Evolutionary conservation across 2,113 vertebrate genomes (phyloP).

Genomic region (Orthonyx spaldingii): DNA sequence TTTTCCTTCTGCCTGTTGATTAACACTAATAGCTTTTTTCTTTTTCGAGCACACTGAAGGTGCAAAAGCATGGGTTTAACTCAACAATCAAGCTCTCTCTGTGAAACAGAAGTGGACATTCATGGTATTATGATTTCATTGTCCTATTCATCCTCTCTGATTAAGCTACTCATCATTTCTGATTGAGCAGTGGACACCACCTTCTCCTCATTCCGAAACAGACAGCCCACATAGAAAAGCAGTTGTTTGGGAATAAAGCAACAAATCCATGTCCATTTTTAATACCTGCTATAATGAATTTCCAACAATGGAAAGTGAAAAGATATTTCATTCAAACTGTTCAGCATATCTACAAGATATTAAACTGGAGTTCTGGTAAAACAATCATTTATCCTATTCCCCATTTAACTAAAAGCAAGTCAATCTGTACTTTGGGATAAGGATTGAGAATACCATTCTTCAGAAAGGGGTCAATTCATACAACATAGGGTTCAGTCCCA

Average conservation of each 20-base stretch:
- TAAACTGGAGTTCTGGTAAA: not conserved
- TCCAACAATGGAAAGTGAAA: not conserved
- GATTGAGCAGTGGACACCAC: not conserved
- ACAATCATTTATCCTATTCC: not conserved
- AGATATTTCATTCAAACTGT: not conserved
- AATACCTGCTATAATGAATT: not conserved
- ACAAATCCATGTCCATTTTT: not conserved
- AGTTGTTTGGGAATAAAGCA: not conserved
- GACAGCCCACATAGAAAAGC: not conserved
- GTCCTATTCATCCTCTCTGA: not conserved
- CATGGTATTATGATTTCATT: not conserved
- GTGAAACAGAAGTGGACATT: not conserved
- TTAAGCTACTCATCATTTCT: not conserved
- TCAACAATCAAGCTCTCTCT: not conserved
- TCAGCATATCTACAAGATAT: not conserved
- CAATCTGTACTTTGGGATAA: not conserved
- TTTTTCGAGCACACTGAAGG: not conserved
- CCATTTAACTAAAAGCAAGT: not conserved
- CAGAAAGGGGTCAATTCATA: not conserved
- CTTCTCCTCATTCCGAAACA: not conserved
- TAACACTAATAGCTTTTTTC: not conserved
- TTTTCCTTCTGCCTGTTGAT: not conserved
- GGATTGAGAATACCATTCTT: not conserved
- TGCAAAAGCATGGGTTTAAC: not conserved
- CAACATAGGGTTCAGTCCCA: not conserved